phyloP scores from a whole-genome alignment of 2,797 vertebrate genomes.

The Poecilia picta region DNA sequence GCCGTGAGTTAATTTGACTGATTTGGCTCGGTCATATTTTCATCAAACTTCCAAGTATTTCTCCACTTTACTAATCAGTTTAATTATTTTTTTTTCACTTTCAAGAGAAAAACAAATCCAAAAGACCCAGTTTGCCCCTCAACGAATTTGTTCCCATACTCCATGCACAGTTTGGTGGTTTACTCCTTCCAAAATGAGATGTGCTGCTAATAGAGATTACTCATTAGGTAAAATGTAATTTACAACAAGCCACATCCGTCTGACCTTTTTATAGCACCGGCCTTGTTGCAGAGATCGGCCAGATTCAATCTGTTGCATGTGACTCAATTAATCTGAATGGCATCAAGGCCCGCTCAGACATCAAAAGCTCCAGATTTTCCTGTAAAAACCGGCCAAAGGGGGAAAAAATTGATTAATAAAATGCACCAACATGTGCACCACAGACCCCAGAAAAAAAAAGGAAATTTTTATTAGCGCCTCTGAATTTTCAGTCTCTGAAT shows the following conservation, averaged over 20 bases:
- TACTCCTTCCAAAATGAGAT: conserved; percentile 52
- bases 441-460: conserved; percentile 59
- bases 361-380: conserved; percentile 62
- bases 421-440: conserved; percentile 56
- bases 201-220: conserved; percentile 51
- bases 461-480: conserved; percentile 56
- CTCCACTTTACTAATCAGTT: not conserved
- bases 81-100: not conserved
- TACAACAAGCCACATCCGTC: conserved; percentile 66
- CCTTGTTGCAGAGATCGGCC: conserved; percentile 62
- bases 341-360: conserved; percentile 63
- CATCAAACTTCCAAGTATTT: not conserved
- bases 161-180: conserved; percentile 17
- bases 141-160: not conserved
- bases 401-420: conserved; percentile 36
- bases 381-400: conserved; percentile 41
- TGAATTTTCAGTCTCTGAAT: conserved; percentile 68
- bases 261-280: conserved; percentile 62
- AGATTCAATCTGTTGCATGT: conserved; percentile 67
- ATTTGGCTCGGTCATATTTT: not conserved
- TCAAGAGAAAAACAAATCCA: not conserved
- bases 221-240: conserved; percentile 70
- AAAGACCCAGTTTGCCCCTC: not conserved
- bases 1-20: not conserved
- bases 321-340: conserved; percentile 68